Conservation (phyloP, 37 sponge, comb jelly and placozoan species). For the Chondrosia reniformis region DNA sequence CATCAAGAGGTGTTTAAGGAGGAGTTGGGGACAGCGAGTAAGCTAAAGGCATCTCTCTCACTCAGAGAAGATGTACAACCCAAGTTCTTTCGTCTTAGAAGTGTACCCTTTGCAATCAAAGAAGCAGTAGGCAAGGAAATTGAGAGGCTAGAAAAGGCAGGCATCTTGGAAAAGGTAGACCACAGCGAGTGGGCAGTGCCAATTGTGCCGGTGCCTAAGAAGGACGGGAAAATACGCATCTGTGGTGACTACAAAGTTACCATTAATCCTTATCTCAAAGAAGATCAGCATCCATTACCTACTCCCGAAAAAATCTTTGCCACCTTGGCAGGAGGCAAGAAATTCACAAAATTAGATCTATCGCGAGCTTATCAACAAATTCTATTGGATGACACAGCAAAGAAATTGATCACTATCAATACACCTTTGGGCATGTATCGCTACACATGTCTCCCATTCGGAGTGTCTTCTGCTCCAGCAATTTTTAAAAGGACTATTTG, state of each 20-base stretch:
- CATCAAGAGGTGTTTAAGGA: conserved; percentile 26
- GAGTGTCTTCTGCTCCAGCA: conserved; percentile 18
- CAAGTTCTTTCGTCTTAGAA: not conserved
- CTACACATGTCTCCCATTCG: conserved; percentile 1
- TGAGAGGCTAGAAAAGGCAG: conserved; percentile 20
- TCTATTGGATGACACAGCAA: conserved; percentile 25
- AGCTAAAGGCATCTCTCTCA: conserved; percentile 1
- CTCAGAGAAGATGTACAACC: not conserved
- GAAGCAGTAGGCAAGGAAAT: conserved; percentile 16
- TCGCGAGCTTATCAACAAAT: conserved; percentile 21
- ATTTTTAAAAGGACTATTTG: conserved; percentile 24
- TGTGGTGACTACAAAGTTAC: conserved; percentile 53
- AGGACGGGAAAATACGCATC: not conserved
- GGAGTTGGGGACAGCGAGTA: conserved; percentile 29
- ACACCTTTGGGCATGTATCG: conserved; percentile 26
- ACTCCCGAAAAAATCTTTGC: conserved; percentile 24
- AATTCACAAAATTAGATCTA: conserved; percentile 24
- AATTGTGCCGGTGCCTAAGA: conserved; percentile 15
- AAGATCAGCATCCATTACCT: conserved; percentile 35
- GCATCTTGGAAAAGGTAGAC: conserved; percentile 23
- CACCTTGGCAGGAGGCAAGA: conserved; percentile 23
- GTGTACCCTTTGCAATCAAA: conserved; percentile 22
- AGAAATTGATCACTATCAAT: conserved; percentile 15
- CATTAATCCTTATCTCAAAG: not conserved
- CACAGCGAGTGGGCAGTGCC: conserved; percentile 41